Base-by-base conservation (phyloP, 1,140 invertebrate genomes). In the Drosophila bifasciata region DNA sequence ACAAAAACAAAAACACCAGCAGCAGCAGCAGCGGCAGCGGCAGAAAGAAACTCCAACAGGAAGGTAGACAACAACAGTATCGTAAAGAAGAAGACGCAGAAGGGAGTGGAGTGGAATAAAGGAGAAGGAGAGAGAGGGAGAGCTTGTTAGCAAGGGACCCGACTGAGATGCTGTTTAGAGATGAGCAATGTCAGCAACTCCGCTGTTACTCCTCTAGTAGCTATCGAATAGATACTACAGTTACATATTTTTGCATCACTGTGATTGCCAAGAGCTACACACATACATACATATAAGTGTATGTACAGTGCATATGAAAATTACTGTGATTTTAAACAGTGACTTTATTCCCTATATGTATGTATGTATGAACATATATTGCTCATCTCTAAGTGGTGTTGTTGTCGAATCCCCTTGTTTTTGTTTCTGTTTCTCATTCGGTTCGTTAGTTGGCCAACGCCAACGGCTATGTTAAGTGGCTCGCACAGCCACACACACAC, bases 61-160 rank as follows among this genome's bases (percentile, higher is more conserved):
- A 66, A 60, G 55, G 50, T 36, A 63, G 52, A 49, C 52, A 59
- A 19, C 61, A 45, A 15, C 48, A 45, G 17, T 17, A 36, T 11
- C 32, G 11, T 11, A 11, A 36, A 13, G 4, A 11, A 36, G 11
- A 39, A 40, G 21, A 46, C 49, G n/a, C n/a, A n/a, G 45, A 21
- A 44, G 9, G 17, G 41, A 57, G 71, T 55, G 21, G 21, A 11
- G 23, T 48, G 44, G 57, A 44, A 5, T 25, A 5, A 16, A 32
- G 23, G 16, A 40, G 44, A 16, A 8, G 19, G 15, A 3, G n/a
- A 15, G 39, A 19, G 49, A 17, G 45, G 25, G 41, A 48, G 44
- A 83, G 80, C 79, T 83, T 84, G 79, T 84, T 83, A 83, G 79
- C 79, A 79, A 62, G 57, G 75, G 52, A 75, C 70, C 60, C 51